These are phyloP conservation scores for Plotosus lineatus DNA, from an alignment of 2,113 vertebrate genomes.

Conservation along the genomic window DNA sequence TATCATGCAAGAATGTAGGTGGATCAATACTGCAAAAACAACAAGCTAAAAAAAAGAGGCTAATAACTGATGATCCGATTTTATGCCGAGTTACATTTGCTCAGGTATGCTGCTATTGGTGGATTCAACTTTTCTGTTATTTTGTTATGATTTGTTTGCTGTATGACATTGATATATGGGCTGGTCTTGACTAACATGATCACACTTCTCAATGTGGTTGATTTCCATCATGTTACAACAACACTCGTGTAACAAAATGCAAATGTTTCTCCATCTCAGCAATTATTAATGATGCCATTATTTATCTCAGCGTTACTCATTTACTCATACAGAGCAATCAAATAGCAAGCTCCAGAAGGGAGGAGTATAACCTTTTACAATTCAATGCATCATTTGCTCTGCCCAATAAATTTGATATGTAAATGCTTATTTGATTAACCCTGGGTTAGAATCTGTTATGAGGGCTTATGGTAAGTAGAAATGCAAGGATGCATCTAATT, in stretches of 20 bases:
- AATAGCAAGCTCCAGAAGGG: neutral
- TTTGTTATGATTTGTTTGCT: neutral
- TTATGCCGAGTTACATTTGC: neutral
- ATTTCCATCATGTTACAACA: neutral
- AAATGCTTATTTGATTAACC: slow-evolving; percentile 72
- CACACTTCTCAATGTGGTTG: neutral
- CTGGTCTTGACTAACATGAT: slow-evolving; percentile 2
- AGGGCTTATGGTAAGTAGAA: slow-evolving; percentile 58
- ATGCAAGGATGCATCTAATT: slow-evolving; percentile 67
- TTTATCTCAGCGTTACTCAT: neutral
- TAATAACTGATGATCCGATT: neutral
- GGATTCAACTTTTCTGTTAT: neutral
- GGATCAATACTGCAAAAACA: neutral
- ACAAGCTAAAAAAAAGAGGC: neutral
- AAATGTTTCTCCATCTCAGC: neutral
- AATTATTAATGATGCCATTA: neutral
- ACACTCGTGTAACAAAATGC: neutral
- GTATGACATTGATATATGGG: slow-evolving; percentile 16
- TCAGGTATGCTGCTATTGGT: neutral
- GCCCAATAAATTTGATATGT: slow-evolving; percentile 64
- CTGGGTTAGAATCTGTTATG: slow-evolving; percentile 60
- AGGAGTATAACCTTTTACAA: slow-evolving; percentile 57
- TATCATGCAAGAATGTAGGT: neutral
- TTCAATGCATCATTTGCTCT: slow-evolving; percentile 59
- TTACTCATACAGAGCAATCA: neutral